A percentile compares a stretch with the other conserved stretches of the same genome.
These are phyloP conservation scores for Apocrypta bakeri DNA, from an alignment of 1,140 invertebrate genomes.

Conservation along the genomic window DNA sequence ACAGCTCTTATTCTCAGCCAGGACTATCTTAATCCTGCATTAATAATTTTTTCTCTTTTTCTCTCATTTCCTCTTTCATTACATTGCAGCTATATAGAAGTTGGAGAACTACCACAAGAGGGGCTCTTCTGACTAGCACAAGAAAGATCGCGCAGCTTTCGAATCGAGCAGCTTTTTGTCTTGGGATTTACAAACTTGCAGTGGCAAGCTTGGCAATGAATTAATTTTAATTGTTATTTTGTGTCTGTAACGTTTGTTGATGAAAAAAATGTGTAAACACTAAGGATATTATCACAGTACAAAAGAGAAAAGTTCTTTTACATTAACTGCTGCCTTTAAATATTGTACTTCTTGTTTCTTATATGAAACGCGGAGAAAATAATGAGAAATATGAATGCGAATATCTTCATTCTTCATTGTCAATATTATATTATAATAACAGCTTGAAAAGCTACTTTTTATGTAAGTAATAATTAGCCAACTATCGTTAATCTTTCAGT, in stretches of 20 bases:
- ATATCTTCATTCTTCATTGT: too few species aligned
- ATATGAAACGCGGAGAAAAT: too few species aligned
- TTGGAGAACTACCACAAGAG: background rate
- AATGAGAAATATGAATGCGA: too few species aligned
- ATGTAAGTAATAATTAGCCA: too few species aligned
- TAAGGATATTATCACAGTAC: too few species aligned
- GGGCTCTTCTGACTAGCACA: background rate
- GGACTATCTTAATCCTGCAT: slow-evolving; percentile 39
- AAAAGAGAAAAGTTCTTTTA: too few species aligned
- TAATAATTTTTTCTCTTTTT: slow-evolving; percentile 40
- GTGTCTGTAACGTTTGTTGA: background rate
- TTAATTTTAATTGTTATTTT: background rate
- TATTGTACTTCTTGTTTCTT: too few species aligned
- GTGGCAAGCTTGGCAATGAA: background rate
- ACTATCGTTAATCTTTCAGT: too few species aligned
- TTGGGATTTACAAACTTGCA: background rate
- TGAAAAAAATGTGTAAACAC: too few species aligned
- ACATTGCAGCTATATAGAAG: slow-evolving; percentile 1
- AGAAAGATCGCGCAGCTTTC: background rate
- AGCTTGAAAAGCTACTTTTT: too few species aligned
- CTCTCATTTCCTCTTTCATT: background rate
- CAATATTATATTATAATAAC: too few species aligned
- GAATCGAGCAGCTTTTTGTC: slow-evolving; percentile 18
- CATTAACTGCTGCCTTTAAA: too few species aligned
- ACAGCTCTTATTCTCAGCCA: background rate